Evolutionary conservation across 2,797 vertebrate species (phyloP).

Genomic region (Amphiprion clarkii): DNA sequence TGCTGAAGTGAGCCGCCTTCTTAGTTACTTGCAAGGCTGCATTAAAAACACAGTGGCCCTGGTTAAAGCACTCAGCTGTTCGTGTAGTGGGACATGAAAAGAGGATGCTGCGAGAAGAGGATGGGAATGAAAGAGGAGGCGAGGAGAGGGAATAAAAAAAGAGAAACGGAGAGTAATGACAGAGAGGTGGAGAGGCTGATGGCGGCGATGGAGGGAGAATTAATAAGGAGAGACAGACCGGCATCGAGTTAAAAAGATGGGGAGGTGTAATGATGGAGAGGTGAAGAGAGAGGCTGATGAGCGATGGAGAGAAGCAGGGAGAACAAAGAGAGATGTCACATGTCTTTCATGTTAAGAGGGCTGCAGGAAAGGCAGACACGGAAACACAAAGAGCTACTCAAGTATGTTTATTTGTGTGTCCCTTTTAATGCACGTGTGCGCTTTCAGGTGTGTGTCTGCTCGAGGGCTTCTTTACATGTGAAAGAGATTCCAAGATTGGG

Average conservation of each 20-base stretch:
- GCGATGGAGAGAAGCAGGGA: constrained; percentile 43
- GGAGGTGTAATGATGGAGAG: constrained; percentile 69
- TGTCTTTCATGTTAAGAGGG: constrained; percentile 66
- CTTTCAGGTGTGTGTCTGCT: constrained; percentile 19
- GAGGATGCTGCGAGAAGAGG: constrained; percentile 43
- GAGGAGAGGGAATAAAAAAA: constrained; percentile 16
- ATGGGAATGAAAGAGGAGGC: constrained; percentile 38
- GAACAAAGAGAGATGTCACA: constrained; percentile 72
- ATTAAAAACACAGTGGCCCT: constrained; percentile 31
- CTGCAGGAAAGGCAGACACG: constrained; percentile 61
- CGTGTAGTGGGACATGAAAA: constrained; percentile 42
- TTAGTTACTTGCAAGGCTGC: constrained; percentile 51
- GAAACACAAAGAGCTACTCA: constrained; percentile 72
- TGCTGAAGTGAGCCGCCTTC: constrained; percentile 33
- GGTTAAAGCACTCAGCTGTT: constrained; percentile 41
- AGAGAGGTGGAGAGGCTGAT: constrained; percentile 60
- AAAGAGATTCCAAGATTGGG: constrained; percentile 22
- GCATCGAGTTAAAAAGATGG: constrained; percentile 62
- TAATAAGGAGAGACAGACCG: constrained; percentile 63
- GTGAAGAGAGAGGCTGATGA: constrained; percentile 66
- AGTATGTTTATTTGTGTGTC: constrained; percentile 36
- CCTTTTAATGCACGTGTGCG: neutral
- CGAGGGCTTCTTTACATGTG: constrained; percentile 34
- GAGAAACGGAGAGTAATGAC: constrained; percentile 50
- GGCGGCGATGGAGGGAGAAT: constrained; percentile 51